These are phyloP conservation scores for Baronia brevicornis DNA, from an alignment of 2,888 invertebrate genomes.

Conservation along the genomic window DNA sequence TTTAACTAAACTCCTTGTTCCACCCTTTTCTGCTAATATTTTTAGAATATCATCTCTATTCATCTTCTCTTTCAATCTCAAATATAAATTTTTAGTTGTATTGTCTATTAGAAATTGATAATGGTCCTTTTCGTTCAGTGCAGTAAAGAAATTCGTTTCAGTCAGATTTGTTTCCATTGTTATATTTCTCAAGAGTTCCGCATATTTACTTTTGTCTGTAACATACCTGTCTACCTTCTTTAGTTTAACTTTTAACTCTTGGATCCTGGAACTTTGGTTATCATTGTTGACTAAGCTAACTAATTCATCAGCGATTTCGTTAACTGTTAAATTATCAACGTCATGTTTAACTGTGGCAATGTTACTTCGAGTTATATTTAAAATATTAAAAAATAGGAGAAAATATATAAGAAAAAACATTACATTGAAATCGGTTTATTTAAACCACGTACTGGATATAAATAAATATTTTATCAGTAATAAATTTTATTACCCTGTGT, in stretches of 20 bases:
- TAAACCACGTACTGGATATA: slow-evolving; percentile 5
- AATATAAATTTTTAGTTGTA: slow-evolving; percentile 43
- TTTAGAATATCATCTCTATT: slow-evolving; percentile 54
- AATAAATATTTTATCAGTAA: slow-evolving; percentile 19
- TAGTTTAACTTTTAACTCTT: slow-evolving; percentile 44
- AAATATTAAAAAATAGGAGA: slow-evolving; percentile 9
- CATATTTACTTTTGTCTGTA: slow-evolving; percentile 35
- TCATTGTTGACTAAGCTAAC: slow-evolving; percentile 23
- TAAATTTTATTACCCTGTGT: slow-evolving; percentile 21
- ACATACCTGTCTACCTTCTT: slow-evolving; percentile 39
- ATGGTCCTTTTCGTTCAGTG: slow-evolving; percentile 44
- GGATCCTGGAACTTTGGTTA: slow-evolving; percentile 28
- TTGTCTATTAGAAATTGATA: slow-evolving; percentile 32
- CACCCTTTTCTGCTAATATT: slow-evolving; percentile 33
- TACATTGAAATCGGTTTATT: slow-evolving; percentile 1
- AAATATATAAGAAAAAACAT: slow-evolving; percentile 8
- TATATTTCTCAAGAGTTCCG: slow-evolving; percentile 33
- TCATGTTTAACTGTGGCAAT: slow-evolving; percentile 13
- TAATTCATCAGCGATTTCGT: slow-evolving; percentile 29
- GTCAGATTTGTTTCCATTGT: slow-evolving; percentile 36
- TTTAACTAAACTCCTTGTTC: slow-evolving; percentile 25
- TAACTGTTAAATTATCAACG: slow-evolving; percentile 17
- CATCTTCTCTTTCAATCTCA: slow-evolving; percentile 55
- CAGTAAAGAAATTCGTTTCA: slow-evolving; percentile 46
- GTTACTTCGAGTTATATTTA: slow-evolving; percentile 6